These are phyloP conservation scores for Lagopus muta DNA, from an alignment of 2,113 vertebrate genomes.

Conservation along the genomic window DNA sequence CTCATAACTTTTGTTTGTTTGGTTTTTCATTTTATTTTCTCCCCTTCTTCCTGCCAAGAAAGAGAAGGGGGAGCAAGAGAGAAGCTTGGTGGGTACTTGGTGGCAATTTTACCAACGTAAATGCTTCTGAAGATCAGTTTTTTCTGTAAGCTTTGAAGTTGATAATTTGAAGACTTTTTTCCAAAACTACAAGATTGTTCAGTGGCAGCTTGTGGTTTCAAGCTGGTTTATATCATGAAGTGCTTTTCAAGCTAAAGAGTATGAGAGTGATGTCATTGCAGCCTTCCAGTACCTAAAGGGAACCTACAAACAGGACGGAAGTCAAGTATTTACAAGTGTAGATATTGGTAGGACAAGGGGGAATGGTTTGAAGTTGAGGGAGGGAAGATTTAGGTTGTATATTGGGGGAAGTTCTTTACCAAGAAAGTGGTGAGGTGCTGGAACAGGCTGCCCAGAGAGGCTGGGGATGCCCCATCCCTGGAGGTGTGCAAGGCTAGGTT, in stretches of 20 bases:
- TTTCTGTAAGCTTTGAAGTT: conserved; percentile 7
- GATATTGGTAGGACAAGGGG: no score
- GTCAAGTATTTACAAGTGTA: no score
- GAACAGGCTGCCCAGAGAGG: no score
- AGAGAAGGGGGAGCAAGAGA: background rate
- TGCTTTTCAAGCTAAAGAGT: conserved; percentile 9
- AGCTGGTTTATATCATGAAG: conserved; percentile 20
- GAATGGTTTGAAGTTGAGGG: no score
- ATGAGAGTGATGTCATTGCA: background rate
- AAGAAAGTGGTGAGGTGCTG: no score
- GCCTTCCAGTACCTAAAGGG: no score
- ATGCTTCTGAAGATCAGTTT: background rate
- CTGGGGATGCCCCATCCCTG: no score
- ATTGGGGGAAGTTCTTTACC: no score
- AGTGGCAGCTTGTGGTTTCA: background rate
- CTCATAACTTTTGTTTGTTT: background rate
- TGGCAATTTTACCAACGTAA: background rate
- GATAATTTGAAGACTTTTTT: background rate
- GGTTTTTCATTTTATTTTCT: background rate
- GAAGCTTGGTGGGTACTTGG: background rate
- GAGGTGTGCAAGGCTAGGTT: no score
- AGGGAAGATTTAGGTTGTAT: no score
- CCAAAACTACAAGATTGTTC: background rate
- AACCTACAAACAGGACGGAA: no score
- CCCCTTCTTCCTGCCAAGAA: background rate